A percentile compares a stretch with the other conserved stretches of the same genome.
Evolutionary conservation across 2,888 invertebrate genomes (phyloP).

Genomic region (Meloe dianella): DNA sequence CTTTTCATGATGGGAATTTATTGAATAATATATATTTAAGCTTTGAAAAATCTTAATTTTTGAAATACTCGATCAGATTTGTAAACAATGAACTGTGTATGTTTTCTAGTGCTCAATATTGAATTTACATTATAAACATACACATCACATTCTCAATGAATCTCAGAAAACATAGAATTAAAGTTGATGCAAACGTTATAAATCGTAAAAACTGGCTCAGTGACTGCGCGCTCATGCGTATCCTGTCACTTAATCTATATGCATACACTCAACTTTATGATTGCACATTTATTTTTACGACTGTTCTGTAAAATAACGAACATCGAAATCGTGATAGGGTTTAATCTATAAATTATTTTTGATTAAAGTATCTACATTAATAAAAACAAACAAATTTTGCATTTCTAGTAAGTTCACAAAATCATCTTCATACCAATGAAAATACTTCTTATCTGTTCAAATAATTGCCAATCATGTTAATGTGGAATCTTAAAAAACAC

Average conservation of each 20-base stretch:
- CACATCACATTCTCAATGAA: background rate
- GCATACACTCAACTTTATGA: slow-evolving; percentile 42
- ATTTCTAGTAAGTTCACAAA: background rate
- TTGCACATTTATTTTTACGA: slow-evolving; percentile 38
- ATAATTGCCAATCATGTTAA: background rate
- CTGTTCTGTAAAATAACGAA: slow-evolving; percentile 36
- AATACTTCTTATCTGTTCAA: background rate
- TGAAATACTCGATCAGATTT: too few species aligned
- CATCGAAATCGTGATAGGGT: slow-evolving; percentile 43
- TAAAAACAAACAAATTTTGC: background rate
- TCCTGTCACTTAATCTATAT: slow-evolving; percentile 40
- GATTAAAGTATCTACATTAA: background rate
- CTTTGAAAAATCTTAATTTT: too few species aligned
- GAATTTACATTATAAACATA: too few species aligned
- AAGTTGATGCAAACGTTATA: background rate
- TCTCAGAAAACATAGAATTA: background rate
- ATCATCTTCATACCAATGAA: background rate
- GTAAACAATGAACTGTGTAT: background rate
- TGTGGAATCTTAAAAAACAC: background rate
- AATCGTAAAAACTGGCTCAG: background rate
- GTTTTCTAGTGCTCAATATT: too few species aligned
- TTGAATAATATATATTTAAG: too few species aligned
- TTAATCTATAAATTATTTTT: slow-evolving; percentile 32
- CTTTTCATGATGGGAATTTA: background rate
- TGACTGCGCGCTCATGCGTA: slow-evolving; percentile 29